A percentile compares a stretch with the other conserved stretches of the same genome.
Conservation (phyloP, 2,113 vertebrate species). For the Poicephalus gulielmi region DNA sequence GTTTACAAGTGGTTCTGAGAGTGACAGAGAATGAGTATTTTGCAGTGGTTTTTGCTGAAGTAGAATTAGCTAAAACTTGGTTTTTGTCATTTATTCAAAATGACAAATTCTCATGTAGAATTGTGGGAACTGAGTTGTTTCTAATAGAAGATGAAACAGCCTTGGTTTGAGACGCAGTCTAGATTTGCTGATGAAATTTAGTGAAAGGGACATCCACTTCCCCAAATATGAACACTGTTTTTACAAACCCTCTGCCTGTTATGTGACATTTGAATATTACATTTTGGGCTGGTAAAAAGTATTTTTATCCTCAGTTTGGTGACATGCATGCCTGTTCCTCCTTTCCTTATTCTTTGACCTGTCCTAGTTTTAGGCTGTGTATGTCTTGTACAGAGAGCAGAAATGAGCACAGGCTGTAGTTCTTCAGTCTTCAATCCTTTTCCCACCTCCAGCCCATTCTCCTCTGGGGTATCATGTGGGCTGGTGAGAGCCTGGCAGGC, state of each 20-base stretch:
- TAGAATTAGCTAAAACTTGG: background rate
- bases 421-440: background rate
- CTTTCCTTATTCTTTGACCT: background rate
- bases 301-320: background rate
- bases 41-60: background rate
- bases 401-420: background rate
- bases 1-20: background rate
- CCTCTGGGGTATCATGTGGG: background rate
- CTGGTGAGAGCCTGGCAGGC: background rate
- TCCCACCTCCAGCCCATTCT: background rate
- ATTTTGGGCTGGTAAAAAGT: background rate
- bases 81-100: background rate
- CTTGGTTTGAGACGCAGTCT: background rate
- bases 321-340: background rate
- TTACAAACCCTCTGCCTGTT: background rate
- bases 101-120: background rate
- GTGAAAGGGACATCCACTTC: background rate
- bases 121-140: background rate
- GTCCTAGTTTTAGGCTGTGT: rapidly evolving
- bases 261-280: background rate
- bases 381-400: background rate
- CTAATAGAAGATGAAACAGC: background rate
- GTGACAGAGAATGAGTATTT: background rate
- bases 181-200: background rate
- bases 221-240: background rate